Conservation (phyloP, 2,888 invertebrate species). For the Galeopsomyia nigrocyanea region DNA sequence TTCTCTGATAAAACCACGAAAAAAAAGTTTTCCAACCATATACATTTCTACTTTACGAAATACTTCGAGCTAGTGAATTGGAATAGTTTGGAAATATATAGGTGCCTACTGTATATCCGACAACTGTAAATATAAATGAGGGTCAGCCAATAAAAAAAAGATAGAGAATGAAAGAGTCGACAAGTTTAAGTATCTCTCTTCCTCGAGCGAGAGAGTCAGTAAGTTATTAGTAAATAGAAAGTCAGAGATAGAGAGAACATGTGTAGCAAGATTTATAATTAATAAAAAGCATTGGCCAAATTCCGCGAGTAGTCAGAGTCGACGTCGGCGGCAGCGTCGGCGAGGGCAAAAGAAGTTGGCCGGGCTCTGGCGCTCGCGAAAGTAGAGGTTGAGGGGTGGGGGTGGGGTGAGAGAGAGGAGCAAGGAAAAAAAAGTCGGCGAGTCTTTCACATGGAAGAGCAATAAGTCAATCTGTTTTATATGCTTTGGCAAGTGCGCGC, state of each 20-base stretch:
- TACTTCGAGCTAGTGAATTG: no score
- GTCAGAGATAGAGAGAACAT: no score
- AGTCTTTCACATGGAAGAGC: conserved; percentile 50
- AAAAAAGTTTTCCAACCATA: no score
- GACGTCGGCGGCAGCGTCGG: no score
- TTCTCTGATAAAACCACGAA: no score
- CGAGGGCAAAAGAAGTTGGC: conserved; percentile 40
- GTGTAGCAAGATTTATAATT: conserved; percentile 21
- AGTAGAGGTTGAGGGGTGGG: conserved; percentile 3
- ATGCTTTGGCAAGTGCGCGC: conserved; percentile 45
- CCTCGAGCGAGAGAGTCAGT: not conserved
- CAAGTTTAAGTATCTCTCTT: no score
- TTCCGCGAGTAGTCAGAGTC: conserved; percentile 7
- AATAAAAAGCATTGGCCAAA: conserved; percentile 44
- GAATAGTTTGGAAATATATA: no score
- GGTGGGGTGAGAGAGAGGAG: not conserved
- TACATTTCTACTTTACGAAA: no score
- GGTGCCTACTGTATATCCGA: no score
- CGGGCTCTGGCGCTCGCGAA: conserved; percentile 24
- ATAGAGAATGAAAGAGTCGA: no score
- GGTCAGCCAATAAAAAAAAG: no score
- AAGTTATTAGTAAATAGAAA: conserved; percentile 41
- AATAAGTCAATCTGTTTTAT: conserved; percentile 50
- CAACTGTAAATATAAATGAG: no score
- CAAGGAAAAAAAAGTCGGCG: conserved; percentile 21